phyloP scores from a whole-genome alignment of 1,140 invertebrate species.

The Drosophila tristis region DNA sequence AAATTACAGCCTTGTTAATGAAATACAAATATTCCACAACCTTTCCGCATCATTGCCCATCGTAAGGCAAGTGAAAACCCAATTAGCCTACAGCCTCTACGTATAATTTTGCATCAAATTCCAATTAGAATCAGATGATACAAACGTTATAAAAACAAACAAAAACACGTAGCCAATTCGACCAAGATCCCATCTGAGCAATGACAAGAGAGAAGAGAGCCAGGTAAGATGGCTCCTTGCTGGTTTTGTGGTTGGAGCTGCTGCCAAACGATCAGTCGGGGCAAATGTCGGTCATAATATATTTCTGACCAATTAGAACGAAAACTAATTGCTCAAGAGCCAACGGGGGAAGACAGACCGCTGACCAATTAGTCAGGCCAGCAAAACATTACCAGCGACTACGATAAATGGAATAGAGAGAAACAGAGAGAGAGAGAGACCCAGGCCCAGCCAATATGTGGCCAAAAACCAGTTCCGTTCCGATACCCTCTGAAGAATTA shows the following conservation, averaged over 20 bases:
- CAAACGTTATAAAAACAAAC: constrained; percentile 6
- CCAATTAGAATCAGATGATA: constrained; percentile 27
- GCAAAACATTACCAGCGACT: constrained; percentile 42
- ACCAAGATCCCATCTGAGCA: constrained; percentile 52
- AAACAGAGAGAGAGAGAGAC: constrained; percentile 9
- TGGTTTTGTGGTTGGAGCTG: constrained; percentile 12
- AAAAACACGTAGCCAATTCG: constrained; percentile 38
- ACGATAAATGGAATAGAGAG: constrained; percentile 15
- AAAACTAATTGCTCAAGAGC: constrained; percentile 81
- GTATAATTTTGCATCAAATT: constrained; percentile 6
- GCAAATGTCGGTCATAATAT: constrained; percentile 76
- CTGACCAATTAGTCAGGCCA: constrained; percentile 73
- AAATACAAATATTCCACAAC: constrained; percentile 54
- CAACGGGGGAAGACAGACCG: constrained; percentile 76
- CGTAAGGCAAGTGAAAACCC: constrained; percentile 24
- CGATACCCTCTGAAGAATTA: constrained; percentile 16
- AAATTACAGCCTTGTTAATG: constrained; percentile 50
- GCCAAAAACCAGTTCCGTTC: constrained; percentile 64
- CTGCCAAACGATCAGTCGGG: constrained; percentile 11
- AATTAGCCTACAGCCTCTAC: constrained; percentile 52
- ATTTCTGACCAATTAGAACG: constrained; percentile 81
- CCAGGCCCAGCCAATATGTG: constrained; percentile 14
- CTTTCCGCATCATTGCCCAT: constrained; percentile 72
- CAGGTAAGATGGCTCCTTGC: constrained; percentile 44
- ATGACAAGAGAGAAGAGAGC: constrained; percentile 40